Conservation (phyloP, 1,140 invertebrate genomes). For the Papilio polytes region DNA sequence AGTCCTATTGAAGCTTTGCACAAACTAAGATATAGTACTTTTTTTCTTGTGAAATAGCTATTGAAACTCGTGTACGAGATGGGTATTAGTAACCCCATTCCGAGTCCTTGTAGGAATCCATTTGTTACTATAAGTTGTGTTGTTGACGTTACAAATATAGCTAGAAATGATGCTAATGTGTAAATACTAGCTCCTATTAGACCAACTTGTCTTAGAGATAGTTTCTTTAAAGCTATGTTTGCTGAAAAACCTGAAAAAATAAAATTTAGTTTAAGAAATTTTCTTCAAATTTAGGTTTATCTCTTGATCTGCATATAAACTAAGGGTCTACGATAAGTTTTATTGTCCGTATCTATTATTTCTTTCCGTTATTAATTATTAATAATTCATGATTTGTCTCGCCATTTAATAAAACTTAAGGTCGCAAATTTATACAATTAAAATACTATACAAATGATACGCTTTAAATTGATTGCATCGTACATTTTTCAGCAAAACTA, state of each 20-base stretch:
- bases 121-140: conserved; percentile 83
- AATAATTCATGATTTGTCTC: background rate
- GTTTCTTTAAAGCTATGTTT: conserved; percentile 82
- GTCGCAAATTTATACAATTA: too few species aligned
- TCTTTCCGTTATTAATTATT: too few species aligned
- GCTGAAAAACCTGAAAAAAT: conserved; percentile 76
- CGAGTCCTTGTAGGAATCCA: conserved; percentile 76
- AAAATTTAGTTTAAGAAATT: background rate
- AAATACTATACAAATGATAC: too few species aligned
- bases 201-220: conserved; percentile 84
- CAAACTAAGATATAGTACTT: conserved; percentile 85
- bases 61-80: conserved; percentile 78
- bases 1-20: conserved; percentile 85
- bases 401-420: background rate
- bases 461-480: too few species aligned
- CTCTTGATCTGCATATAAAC: too few species aligned
- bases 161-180: conserved; percentile 82
- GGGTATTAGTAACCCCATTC: conserved; percentile 78
- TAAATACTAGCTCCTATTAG: conserved; percentile 84
- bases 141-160: conserved; percentile 83
- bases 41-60: conserved; percentile 78
- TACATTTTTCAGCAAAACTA: too few species aligned
- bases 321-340: too few species aligned
- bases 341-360: too few species aligned
- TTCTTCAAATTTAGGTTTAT: background rate